These are phyloP conservation scores for Ctenopoma kingsleyae DNA, from an alignment of 2,797 vertebrate species.

Conservation along the genomic window DNA sequence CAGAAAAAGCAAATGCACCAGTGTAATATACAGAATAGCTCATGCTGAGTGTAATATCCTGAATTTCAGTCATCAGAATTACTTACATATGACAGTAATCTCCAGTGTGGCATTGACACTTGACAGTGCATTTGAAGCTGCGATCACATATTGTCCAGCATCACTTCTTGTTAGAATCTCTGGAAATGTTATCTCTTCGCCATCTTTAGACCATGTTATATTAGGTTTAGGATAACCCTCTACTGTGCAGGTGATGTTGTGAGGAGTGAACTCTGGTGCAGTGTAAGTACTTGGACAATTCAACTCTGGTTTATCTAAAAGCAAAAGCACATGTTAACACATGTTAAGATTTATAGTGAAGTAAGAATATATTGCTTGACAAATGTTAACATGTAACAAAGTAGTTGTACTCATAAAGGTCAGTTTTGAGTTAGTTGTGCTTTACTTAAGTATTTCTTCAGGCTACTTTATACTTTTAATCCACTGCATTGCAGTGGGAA, in stretches of 20 bases:
- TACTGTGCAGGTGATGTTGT: slow-evolving; percentile 46
- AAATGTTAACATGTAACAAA: background rate
- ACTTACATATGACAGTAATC: slow-evolving; percentile 75
- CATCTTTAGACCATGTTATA: slow-evolving; percentile 60
- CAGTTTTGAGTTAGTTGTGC: background rate
- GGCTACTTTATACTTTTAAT: no score
- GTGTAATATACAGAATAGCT: background rate
- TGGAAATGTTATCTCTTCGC: slow-evolving; percentile 37
- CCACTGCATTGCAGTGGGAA: no score
- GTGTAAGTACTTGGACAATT: slow-evolving; percentile 41
- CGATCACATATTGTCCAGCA: slow-evolving; percentile 66
- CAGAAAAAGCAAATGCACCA: background rate
- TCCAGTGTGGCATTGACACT: slow-evolving; percentile 36
- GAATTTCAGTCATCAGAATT: background rate
- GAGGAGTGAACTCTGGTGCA: slow-evolving; percentile 25
- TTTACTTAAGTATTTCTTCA: background rate
- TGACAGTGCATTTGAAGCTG: slow-evolving; percentile 16
- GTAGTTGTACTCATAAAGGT: background rate
- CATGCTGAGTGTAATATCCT: background rate
- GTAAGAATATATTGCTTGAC: background rate
- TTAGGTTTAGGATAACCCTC: slow-evolving; percentile 54
- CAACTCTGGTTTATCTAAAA: slow-evolving; percentile 71
- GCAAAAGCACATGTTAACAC: slow-evolving; percentile 11
- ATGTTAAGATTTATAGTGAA: background rate
- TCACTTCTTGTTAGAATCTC: slow-evolving; percentile 47